Conservation (phyloP, 2,888 invertebrate genomes). For the Aricia artaxerxes region DNA sequence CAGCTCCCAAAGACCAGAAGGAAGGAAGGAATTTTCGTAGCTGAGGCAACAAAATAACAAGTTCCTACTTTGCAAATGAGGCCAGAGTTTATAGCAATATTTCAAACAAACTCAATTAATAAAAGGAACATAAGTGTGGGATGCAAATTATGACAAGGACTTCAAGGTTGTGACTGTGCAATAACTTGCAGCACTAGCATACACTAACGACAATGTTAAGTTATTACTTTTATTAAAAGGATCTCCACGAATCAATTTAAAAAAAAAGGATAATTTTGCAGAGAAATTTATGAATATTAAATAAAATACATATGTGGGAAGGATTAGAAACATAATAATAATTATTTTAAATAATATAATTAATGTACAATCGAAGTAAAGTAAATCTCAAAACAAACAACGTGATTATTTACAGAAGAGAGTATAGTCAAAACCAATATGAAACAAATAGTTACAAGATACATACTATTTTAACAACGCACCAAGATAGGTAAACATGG, state of each 20-base stretch:
- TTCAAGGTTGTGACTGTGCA: conserved; percentile 58
- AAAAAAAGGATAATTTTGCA: background rate
- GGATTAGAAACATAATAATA: too few relatives aligned
- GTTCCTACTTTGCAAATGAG: background rate
- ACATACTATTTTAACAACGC: too few relatives aligned
- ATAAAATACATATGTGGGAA: too few relatives aligned
- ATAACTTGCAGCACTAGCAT: conserved; percentile 55
- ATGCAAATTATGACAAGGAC: conserved; percentile 64
- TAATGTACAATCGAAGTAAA: too few relatives aligned
- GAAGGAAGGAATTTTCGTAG: too few relatives aligned
- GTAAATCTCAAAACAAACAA: too few relatives aligned
- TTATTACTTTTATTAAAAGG: background rate
- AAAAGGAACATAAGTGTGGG: conserved; percentile 53
- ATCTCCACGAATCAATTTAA: background rate
- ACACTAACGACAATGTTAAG: conserved; percentile 35
- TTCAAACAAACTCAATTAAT: conserved; percentile 36
- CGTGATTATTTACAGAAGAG: too few relatives aligned
- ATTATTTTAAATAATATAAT: too few relatives aligned
- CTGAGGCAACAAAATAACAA: background rate
- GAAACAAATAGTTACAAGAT: background rate
- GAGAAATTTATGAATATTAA: background rate
- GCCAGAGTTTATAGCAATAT: background rate
- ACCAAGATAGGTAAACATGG: background rate
- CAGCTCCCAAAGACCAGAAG: too few relatives aligned
- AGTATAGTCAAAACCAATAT: background rate